Conservation (phyloP, 1,140 invertebrate genomes). For the Coboldia fuscipes region DNA sequence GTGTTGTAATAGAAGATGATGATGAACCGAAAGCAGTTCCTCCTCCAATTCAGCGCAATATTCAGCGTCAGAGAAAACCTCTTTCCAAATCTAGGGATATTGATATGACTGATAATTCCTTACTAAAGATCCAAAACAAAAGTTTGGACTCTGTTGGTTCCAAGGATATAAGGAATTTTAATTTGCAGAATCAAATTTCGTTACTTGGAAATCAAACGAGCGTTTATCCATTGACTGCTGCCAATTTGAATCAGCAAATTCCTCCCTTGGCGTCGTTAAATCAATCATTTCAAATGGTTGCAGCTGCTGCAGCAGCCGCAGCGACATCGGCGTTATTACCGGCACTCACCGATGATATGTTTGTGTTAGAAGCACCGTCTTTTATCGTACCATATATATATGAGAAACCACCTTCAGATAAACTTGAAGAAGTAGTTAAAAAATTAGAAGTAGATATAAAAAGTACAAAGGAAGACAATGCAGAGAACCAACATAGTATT, state of each 20-base stretch:
- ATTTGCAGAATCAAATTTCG: no score
- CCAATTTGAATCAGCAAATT: no score
- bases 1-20: slow-evolving; percentile 34
- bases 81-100: slow-evolving; percentile 3
- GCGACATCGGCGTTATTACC: slow-evolving; percentile 34
- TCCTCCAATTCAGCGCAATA: slow-evolving; percentile 18
- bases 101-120: slow-evolving; percentile 47
- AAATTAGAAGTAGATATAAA: slow-evolving; percentile 38
- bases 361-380: slow-evolving; percentile 72
- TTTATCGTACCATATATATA: slow-evolving; percentile 87
- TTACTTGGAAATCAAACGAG: no score
- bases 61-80: slow-evolving; percentile 13
- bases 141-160: no score
- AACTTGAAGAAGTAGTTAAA: slow-evolving; percentile 51
- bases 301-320: slow-evolving; percentile 15
- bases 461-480: slow-evolving; percentile 20
- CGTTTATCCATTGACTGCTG: no score
- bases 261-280: no score
- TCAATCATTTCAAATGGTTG: no score
- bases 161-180: no score
- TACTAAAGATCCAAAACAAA: slow-evolving; percentile 36
- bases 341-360: slow-evolving; percentile 71
- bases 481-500: slow-evolving; percentile 23
- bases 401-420: slow-evolving; percentile 61
- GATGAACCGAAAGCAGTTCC: slow-evolving; percentile 41